Conservation (phyloP, 2,113 vertebrate species). For the Alaudala cheleensis region DNA sequence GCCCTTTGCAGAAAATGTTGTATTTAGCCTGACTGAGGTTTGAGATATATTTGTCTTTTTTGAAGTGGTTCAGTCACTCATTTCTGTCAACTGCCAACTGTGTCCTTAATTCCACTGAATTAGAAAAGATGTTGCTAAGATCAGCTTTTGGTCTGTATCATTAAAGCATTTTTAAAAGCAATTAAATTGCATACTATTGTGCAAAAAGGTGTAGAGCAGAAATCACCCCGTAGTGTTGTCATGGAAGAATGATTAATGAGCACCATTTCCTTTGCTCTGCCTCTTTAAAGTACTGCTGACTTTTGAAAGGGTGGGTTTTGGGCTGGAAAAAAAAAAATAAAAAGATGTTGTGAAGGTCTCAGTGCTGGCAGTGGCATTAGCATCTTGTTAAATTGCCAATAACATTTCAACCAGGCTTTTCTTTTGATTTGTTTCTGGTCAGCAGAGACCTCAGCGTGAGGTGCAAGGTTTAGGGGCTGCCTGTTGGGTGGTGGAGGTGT, state of each 20-base stretch:
- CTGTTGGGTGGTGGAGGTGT: background rate
- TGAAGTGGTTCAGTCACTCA: background rate
- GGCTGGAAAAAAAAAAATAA: background rate
- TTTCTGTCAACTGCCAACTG: slow-evolving; percentile 46
- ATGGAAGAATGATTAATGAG: slow-evolving; percentile 63
- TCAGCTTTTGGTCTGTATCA: slow-evolving; percentile 48
- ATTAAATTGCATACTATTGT: slow-evolving; percentile 64
- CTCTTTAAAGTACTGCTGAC: slow-evolving; percentile 38
- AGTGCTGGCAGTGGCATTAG: background rate
- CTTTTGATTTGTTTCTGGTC: background rate
- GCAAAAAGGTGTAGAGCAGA: slow-evolving; percentile 35
- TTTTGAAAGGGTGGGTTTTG: slow-evolving; percentile 30
- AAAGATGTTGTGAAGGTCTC: background rate
- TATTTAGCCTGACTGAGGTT: background rate
- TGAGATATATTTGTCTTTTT: slow-evolving; percentile 43
- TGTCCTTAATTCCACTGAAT: slow-evolving; percentile 51
- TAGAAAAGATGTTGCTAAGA: slow-evolving; percentile 52
- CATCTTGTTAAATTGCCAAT: background rate
- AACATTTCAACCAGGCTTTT: background rate
- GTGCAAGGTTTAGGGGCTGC: background rate
- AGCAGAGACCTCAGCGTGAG: background rate
- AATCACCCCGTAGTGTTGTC: slow-evolving; percentile 47
- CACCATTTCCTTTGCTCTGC: background rate
- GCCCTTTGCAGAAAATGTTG: background rate
- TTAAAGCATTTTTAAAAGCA: slow-evolving; percentile 51